phyloP scores from a whole-genome alignment of 1,140 invertebrate species.

The Subanguina moxae region DNA sequence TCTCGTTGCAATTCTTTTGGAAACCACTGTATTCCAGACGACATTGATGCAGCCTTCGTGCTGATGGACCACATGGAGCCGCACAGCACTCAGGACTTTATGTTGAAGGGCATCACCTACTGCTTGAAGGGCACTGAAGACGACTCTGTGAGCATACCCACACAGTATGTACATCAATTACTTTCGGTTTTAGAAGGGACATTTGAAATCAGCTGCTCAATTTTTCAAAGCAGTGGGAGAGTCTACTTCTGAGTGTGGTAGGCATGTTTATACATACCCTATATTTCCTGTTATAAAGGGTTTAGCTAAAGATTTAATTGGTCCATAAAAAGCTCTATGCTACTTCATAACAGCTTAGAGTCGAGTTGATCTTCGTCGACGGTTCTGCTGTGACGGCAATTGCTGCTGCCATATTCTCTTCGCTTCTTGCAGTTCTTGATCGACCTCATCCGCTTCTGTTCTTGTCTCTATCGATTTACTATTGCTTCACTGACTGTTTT shows the following conservation, averaged over 20 bases:
- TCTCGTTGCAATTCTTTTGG: too few species aligned
- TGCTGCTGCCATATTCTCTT: too few species aligned
- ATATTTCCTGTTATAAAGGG: too few species aligned
- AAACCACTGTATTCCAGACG: conserved; percentile 69
- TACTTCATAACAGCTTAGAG: too few species aligned
- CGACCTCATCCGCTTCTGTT: too few species aligned
- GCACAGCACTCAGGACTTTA: conserved; percentile 88
- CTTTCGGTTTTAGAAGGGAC: conserved; percentile 68
- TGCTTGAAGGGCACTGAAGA: conserved; percentile 85
- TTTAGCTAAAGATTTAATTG: too few species aligned
- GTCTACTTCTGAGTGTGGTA: conserved; percentile 82
- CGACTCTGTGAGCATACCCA: conserved; percentile 69
- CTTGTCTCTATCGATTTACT: too few species aligned
- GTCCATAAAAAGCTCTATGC: too few species aligned
- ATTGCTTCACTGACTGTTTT: too few species aligned
- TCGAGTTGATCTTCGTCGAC: too few species aligned
- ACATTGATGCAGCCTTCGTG: conserved; percentile 81
- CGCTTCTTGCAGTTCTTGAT: too few species aligned
- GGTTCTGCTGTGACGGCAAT: too few species aligned
- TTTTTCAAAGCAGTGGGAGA: conserved; percentile 93
- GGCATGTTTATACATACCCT: background rate
- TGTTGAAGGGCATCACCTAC: conserved; percentile 91
- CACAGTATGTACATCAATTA: background rate
- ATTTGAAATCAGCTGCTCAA: conserved; percentile 87
- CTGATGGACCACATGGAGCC: conserved; percentile 87